Percentiles rank a stretch among this genome's conserved stretches.
These are phyloP conservation scores for Microtus oregoni DNA, from an alignment of 2,113 vertebrate species.

Conservation along the genomic window DNA sequence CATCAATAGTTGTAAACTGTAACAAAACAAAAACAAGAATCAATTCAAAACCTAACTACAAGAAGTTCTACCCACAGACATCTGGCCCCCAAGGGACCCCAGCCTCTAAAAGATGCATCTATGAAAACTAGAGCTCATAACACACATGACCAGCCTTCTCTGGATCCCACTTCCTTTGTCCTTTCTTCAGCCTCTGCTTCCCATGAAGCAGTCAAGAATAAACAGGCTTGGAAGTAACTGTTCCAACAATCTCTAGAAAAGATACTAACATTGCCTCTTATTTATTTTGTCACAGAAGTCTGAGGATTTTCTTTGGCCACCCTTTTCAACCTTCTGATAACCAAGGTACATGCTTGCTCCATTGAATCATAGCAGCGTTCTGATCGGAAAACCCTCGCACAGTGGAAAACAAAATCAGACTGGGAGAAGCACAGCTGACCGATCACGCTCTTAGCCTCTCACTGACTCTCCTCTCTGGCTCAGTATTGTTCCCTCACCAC, in stretches of 20 bases:
- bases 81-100: not conserved
- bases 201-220: slow-evolving; percentile 45
- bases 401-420: slow-evolving; percentile 57
- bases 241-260: slow-evolving; percentile 69
- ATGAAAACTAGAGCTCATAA: not conserved
- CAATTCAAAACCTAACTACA: slow-evolving; percentile 32
- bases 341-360: slow-evolving; percentile 51
- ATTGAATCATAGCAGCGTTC: slow-evolving; percentile 29
- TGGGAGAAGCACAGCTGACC: slow-evolving; percentile 67
- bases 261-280: slow-evolving; percentile 28
- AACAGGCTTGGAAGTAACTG: slow-evolving; percentile 61
- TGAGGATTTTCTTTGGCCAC: slow-evolving; percentile 69
- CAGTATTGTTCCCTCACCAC: not conserved
- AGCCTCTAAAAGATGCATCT: not conserved
- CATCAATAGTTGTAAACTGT: slow-evolving; percentile 37
- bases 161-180: slow-evolving; percentile 46
- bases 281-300: slow-evolving; percentile 59
- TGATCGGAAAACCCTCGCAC: slow-evolving; percentile 41
- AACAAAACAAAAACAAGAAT: slow-evolving; percentile 44
- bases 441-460: slow-evolving; percentile 69
- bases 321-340: slow-evolving; percentile 68
- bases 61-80: not conserved
- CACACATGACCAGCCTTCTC: not conserved
- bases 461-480: slow-evolving; percentile 20
- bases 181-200: slow-evolving; percentile 62